A percentile compares a stretch with the other conserved stretches of the same genome.
phyloP scores from a whole-genome alignment of 2,888 invertebrate genomes.

The Epirrhoe alternata region DNA sequence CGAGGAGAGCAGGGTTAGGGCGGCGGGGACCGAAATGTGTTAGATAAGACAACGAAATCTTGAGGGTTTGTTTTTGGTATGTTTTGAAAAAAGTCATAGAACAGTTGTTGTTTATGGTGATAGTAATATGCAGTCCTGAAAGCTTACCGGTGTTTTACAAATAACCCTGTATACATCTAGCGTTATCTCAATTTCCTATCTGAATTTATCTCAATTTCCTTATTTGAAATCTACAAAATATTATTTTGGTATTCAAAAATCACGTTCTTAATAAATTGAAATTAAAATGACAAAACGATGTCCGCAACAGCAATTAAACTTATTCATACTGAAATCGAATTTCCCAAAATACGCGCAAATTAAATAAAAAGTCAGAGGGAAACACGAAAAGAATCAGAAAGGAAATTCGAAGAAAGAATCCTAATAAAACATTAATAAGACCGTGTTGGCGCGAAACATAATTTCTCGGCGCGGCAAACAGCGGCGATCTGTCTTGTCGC shows the following conservation, averaged over 20 bases:
- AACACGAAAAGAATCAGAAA: background rate
- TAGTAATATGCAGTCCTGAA: no score
- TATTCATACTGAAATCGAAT: background rate
- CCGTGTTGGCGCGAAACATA: conserved; percentile 30
- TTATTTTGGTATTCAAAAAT: background rate
- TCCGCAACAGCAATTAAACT: background rate
- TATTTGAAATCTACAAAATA: background rate
- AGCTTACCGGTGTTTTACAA: no score
- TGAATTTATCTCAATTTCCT: no score
- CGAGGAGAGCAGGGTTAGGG: no score
- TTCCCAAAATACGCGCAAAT: background rate
- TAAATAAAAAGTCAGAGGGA: background rate
- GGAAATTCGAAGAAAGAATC: conserved; percentile 22
- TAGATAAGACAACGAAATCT: no score
- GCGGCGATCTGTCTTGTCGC: conserved; percentile 16
- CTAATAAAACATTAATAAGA: conserved; percentile 41
- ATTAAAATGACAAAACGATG: background rate
- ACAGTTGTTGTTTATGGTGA: no score
- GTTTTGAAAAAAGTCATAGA: no score
- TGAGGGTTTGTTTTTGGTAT: no score
- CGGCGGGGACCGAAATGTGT: no score
- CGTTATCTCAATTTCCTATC: no score
- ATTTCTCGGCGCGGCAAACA: conserved; percentile 28
- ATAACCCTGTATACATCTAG: no score
- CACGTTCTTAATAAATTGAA: background rate